Percentiles rank a stretch among this genome's conserved stretches.
Evolutionary conservation across 2,113 vertebrate genomes (phyloP).

Genomic region (Dromaius novaehollandiae): DNA sequence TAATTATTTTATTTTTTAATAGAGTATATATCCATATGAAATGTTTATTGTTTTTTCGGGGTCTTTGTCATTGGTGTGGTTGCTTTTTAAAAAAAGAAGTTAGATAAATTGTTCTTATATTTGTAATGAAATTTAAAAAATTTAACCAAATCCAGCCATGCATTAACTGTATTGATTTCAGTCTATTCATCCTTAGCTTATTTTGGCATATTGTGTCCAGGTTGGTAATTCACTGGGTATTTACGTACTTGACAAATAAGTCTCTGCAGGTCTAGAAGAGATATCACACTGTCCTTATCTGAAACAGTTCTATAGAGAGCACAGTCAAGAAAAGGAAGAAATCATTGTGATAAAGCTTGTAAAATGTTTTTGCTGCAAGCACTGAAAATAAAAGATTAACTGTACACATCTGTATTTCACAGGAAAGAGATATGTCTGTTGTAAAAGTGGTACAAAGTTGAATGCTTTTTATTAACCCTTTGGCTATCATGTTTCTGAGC

Average conservation of each 20-base stretch:
- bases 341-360: not conserved
- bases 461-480: not conserved
- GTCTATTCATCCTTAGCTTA: not conserved
- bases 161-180: not conserved
- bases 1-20: not conserved
- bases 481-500: not conserved
- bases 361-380: not conserved
- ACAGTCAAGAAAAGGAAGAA: not conserved
- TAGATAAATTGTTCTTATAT: not conserved
- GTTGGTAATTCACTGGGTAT: not conserved
- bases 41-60: not conserved
- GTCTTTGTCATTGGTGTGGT: not conserved
- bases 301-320: not conserved
- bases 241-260: not conserved
- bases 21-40: not conserved
- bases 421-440: not conserved
- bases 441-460: not conserved
- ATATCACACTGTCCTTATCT: not conserved
- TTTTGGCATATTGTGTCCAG: not conserved
- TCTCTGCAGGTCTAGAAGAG: not conserved
- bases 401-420: not conserved
- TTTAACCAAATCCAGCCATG: not conserved
- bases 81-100: not conserved
- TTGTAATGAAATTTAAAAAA: not conserved
- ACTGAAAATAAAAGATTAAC: not conserved